These are phyloP conservation scores for Diloba caeruleocephala DNA, from an alignment of 2,888 invertebrate species.

Conservation along the genomic window DNA sequence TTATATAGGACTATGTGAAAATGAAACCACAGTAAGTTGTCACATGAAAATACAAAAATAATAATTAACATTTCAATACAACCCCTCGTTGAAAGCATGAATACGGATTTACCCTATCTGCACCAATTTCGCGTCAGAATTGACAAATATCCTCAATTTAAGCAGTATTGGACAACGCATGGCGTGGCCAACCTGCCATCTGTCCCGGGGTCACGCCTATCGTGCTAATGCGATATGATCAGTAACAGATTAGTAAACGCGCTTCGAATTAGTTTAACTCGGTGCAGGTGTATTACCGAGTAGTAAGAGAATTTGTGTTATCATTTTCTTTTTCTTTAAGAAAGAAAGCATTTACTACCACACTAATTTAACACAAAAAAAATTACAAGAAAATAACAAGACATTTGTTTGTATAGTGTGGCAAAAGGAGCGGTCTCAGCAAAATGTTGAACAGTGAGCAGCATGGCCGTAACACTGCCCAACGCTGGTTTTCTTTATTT, in stretches of 20 bases:
- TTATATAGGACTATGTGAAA: no score
- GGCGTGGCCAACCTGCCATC: constrained; percentile 69
- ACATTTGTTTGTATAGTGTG: no score
- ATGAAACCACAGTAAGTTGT: constrained; percentile 10
- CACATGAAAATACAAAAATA: constrained; percentile 22
- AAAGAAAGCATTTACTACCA: no score
- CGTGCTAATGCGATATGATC: constrained; percentile 67
- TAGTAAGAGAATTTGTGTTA: background rate
- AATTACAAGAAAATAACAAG: no score
- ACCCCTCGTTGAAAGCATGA: constrained; percentile 34
- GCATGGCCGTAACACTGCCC: no score
- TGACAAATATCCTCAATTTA: constrained; percentile 76
- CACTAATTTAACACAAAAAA: no score
- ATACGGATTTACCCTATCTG: constrained; percentile 69
- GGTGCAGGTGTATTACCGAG: constrained; percentile 69
- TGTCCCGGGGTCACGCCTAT: constrained; percentile 75
- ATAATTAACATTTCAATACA: constrained; percentile 52
- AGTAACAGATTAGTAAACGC: constrained; percentile 70
- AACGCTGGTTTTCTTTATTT: no score
- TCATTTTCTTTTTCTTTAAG: no score
- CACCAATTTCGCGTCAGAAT: constrained; percentile 73
- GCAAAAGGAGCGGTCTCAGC: no score
- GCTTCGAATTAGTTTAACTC: constrained; percentile 61
- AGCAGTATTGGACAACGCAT: constrained; percentile 58
- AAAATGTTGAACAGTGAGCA: no score